Evolutionary conservation across 1,140 invertebrate genomes (phyloP).

Genomic region (Lethrus apterus): DNA sequence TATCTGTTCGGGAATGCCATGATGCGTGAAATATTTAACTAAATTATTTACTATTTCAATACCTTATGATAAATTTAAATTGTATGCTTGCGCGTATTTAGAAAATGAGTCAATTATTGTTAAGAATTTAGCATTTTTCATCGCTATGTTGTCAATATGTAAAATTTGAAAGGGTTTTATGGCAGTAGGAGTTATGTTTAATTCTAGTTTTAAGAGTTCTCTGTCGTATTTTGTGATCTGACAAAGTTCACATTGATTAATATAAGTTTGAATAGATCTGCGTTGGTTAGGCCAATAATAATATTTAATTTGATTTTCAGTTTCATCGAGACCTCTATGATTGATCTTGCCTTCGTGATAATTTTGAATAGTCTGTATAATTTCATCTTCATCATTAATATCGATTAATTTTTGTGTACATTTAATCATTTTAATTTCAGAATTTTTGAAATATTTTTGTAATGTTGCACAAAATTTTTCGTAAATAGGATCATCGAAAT

Average conservation of each 20-base stretch:
- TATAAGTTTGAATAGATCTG: constrained; percentile 22
- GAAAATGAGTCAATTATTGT: constrained; percentile 12
- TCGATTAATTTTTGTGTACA: too few species aligned
- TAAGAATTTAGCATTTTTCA: constrained; percentile 19
- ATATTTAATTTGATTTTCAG: constrained; percentile 19
- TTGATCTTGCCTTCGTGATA: constrained; percentile 34
- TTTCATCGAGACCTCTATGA: constrained; percentile 38
- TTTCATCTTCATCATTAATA: too few species aligned
- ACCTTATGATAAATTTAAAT: too few species aligned
- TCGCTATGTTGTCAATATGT: constrained; percentile 29
- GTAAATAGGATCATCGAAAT: not conserved
- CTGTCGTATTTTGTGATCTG: constrained; percentile 32
- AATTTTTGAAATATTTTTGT: constrained; percentile 2
- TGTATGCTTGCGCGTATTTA: constrained; percentile 9
- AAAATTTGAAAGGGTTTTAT: constrained; percentile 30
- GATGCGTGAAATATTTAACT: not conserved
- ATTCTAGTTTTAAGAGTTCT: constrained; percentile 26
- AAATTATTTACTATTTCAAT: not conserved
- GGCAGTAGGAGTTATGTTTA: constrained; percentile 25
- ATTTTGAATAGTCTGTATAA: too few species aligned
- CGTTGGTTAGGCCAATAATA: constrained; percentile 39
- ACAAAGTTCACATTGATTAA: constrained; percentile 29
- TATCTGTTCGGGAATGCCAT: not conserved
- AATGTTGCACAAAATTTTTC: constrained; percentile 7
- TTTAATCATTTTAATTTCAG: too few species aligned